A percentile compares a stretch with the other conserved stretches of the same genome.
Evolutionary conservation across 2,797 vertebrate genomes (phyloP).

Genomic region (Sylvilagus floridanus): DNA sequence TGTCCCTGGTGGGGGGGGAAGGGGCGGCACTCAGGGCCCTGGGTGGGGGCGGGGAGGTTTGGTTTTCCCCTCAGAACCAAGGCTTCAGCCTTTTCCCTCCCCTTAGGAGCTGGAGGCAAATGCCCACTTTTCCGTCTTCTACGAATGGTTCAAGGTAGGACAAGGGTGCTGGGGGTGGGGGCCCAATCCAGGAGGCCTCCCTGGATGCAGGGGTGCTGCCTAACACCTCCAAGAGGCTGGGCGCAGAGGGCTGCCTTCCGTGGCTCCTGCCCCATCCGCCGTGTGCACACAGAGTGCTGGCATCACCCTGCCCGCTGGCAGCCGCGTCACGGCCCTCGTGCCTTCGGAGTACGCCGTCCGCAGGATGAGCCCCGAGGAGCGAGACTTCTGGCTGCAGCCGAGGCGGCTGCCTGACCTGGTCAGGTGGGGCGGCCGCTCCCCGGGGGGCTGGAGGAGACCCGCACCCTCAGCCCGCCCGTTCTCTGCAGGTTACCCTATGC

Average conservation of each 20-base stretch:
- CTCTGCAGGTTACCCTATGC: not conserved
- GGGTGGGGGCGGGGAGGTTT: not conserved
- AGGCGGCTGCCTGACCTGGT: constrained; percentile 66
- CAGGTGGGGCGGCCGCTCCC: constrained; percentile 63
- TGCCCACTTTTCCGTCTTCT: constrained; percentile 86
- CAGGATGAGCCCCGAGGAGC: constrained; percentile 84
- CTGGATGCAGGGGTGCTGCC: not conserved
- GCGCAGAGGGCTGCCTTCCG: not conserved
- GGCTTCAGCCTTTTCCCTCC: not conserved
- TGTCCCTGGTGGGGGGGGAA: not conserved
- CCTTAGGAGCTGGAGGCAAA: constrained; percentile 92
- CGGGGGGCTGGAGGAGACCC: not conserved
- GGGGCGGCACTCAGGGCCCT: not conserved
- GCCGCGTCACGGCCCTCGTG: constrained; percentile 91
- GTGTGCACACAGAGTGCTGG: constrained; percentile 82
- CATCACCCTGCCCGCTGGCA: constrained; percentile 84
- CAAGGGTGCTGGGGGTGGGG: not conserved
- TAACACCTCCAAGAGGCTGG: not conserved
- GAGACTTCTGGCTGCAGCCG: constrained; percentile 89
- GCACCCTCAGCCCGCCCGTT: not conserved
- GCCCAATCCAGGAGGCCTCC: not conserved
- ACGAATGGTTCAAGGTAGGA: constrained; percentile 90
- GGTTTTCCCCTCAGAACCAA: not conserved
- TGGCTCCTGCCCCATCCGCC: not conserved
- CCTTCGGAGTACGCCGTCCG: constrained; percentile 88